phyloP scores from a whole-genome alignment of 2,888 invertebrate species.

The Lottia scabra region DNA sequence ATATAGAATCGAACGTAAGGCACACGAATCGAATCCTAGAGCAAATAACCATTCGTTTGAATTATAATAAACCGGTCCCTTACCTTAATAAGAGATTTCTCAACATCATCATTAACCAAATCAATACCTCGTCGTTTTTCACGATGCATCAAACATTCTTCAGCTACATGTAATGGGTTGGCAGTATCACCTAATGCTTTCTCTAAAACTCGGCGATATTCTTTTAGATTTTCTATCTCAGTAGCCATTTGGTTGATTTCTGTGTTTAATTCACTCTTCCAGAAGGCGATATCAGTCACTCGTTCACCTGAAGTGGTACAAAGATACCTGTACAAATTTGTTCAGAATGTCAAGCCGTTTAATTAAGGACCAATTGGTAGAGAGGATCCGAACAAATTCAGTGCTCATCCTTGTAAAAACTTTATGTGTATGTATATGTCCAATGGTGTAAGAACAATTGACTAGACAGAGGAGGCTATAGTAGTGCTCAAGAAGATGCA shows the following conservation, averaged over 20 bases:
- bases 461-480: too few species aligned
- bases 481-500: too few species aligned
- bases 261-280: conserved; percentile 76
- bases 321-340: too few species aligned
- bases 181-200: conserved; percentile 83
- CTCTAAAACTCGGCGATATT: conserved; percentile 73
- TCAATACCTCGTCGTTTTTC: conserved; percentile 90
- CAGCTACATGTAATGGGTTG: conserved; percentile 88
- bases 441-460: too few species aligned
- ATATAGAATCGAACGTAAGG: too few species aligned
- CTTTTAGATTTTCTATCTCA: conserved; percentile 72
- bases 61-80: conserved; percentile 13
- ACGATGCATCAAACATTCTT: conserved; percentile 91
- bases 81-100: conserved; percentile 81
- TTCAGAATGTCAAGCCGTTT: too few species aligned
- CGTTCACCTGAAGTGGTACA: conserved; percentile 41
- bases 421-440: too few species aligned
- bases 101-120: conserved; percentile 89
- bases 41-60: too few species aligned
- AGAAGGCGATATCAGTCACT: conserved; percentile 56
- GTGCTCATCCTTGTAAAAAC: too few species aligned
- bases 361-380: too few species aligned
- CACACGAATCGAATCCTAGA: too few species aligned
- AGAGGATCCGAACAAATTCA: too few species aligned
- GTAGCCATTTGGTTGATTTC: conserved; percentile 86